Evolutionary conservation across 2,888 invertebrate genomes (phyloP).

Genomic region (Loripinus fragilis): DNA sequence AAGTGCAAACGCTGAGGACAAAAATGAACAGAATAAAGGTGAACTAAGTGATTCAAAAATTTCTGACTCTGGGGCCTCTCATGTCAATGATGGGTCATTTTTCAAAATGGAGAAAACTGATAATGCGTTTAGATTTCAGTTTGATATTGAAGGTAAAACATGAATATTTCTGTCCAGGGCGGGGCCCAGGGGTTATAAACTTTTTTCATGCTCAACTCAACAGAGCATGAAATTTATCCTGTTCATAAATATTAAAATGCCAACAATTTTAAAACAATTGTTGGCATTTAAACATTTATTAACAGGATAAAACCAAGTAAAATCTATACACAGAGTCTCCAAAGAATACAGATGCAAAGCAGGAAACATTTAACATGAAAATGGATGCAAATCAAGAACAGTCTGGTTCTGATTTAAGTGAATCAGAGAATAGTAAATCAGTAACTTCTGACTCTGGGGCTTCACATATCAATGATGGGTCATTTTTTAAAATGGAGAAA

Average conservation of each 20-base stretch:
- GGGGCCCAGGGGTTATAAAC: no score
- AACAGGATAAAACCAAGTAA: no score
- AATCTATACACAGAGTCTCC: no score
- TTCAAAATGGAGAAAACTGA: constrained; percentile 54
- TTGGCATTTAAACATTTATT: no score
- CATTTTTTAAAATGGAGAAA: constrained; percentile 38
- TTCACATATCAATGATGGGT: background rate
- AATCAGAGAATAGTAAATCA: background rate
- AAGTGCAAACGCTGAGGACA: background rate
- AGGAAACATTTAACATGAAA: no score
- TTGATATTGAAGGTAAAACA: constrained; percentile 35
- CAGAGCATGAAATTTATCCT: no score
- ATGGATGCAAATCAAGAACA: no score
- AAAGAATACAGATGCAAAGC: background rate
- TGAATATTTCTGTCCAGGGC: no score
- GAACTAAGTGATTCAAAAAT: background rate
- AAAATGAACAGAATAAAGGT: background rate
- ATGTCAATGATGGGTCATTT: background rate
- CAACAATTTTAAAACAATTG: no score
- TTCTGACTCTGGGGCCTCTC: background rate
- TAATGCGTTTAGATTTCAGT: constrained; percentile 62
- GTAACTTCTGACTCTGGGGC: background rate
- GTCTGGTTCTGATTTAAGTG: constrained; percentile 16
- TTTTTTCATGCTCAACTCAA: no score
- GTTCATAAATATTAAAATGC: no score